Percentiles rank a stretch among this genome's conserved stretches.
These are phyloP conservation scores for Hoplias malabaricus DNA, from an alignment of 2,113 vertebrate species.

Conservation along the genomic window DNA sequence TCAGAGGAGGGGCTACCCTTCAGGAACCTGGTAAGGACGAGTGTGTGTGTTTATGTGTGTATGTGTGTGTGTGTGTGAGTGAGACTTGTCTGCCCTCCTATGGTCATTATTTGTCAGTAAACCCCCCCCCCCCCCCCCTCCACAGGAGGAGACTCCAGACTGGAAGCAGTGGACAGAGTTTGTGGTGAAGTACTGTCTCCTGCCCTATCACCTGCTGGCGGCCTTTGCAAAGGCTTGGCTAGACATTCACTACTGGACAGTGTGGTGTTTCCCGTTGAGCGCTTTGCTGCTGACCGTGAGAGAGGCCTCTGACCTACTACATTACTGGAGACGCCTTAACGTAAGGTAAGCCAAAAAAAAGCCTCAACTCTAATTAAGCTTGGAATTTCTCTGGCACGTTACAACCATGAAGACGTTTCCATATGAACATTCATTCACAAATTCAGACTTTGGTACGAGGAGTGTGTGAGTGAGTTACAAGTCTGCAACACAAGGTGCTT, in stretches of 20 bases:
- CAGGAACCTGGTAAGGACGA: slow-evolving; percentile 13
- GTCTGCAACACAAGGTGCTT: no score
- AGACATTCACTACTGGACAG: slow-evolving; percentile 28
- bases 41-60: background rate
- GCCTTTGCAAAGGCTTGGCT: slow-evolving; percentile 32
- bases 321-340: slow-evolving; percentile 80
- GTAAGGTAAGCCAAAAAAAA: slow-evolving; percentile 81
- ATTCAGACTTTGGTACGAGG: no score
- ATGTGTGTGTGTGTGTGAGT: slow-evolving; percentile 8
- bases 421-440: no score
- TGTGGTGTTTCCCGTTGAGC: background rate
- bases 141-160: slow-evolving; percentile 48
- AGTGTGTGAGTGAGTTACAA: no score
- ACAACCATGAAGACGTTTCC: no score
- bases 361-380: no score
- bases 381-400: no score
- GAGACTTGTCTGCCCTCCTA: background rate
- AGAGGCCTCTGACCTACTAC: slow-evolving; percentile 84
- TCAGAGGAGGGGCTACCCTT: background rate
- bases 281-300: slow-evolving; percentile 62
- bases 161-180: slow-evolving; percentile 23
- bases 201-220: slow-evolving; percentile 28
- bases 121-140: background rate
- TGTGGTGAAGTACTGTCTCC: slow-evolving; percentile 5
- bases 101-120: background rate